These are phyloP conservation scores for Bombus soroeensis DNA, from an alignment of 1,140 invertebrate genomes.

Conservation along the genomic window DNA sequence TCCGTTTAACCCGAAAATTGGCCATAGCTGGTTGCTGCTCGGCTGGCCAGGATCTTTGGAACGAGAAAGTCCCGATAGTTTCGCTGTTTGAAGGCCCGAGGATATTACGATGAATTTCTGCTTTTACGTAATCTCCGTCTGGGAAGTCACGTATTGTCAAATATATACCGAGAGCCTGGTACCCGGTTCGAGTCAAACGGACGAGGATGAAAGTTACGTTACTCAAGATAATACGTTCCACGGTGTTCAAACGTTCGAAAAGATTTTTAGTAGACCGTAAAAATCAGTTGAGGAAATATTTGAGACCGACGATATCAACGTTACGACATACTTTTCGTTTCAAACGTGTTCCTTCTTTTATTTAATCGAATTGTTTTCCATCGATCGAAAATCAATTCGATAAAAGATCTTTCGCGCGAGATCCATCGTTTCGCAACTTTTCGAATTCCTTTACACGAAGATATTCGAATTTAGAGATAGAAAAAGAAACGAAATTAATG, in stretches of 20 bases:
- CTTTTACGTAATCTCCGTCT: conserved; percentile 35
- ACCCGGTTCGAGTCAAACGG: conserved; percentile 1
- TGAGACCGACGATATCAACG: neutral
- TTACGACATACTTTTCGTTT: neutral
- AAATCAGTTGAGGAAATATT: neutral
- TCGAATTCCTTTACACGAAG: no score
- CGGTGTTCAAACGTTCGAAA: neutral
- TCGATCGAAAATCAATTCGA: neutral
- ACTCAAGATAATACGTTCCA: neutral
- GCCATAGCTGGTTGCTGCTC: neutral
- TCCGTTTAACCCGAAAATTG: conserved; percentile 27
- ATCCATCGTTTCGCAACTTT: no score
- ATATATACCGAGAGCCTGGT: conserved; percentile 16
- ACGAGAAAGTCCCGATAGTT: conserved; percentile 60
- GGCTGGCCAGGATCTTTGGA: conserved; percentile 27
- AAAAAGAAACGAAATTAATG: no score
- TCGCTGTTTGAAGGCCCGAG: conserved; percentile 42
- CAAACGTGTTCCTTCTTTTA: neutral
- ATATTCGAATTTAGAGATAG: no score
- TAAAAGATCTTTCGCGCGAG: neutral
- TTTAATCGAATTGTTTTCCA: neutral
- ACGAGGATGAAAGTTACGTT: conserved; percentile 3
- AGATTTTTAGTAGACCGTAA: neutral
- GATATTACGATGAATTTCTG: conserved; percentile 41
- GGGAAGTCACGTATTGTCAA: conserved; percentile 44